phyloP scores from a whole-genome alignment of 2,888 invertebrate species.

The Amblyjoppa proteus region DNA sequence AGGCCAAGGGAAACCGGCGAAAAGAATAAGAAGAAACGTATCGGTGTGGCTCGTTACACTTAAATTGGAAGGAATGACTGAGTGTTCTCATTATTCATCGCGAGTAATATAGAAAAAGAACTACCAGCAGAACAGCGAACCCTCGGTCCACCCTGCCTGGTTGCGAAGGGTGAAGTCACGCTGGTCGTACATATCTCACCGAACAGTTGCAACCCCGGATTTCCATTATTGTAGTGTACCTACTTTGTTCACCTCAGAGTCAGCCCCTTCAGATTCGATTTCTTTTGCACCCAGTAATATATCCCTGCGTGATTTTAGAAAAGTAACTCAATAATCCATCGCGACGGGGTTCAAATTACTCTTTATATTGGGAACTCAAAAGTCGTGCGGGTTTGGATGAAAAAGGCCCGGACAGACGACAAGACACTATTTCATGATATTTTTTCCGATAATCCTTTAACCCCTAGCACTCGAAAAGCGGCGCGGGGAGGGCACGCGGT shows the following conservation, averaged over 20 bases:
- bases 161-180: slow-evolving; percentile 68
- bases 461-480: slow-evolving; percentile 80
- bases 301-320: not conserved
- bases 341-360: not conserved
- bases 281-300: not conserved
- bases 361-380: not conserved
- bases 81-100: slow-evolving; percentile 84
- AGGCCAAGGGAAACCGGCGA: slow-evolving; percentile 67
- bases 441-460: slow-evolving; percentile 73
- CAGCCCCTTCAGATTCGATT: slow-evolving; percentile 51
- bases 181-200: slow-evolving; percentile 53
- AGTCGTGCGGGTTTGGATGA: not conserved
- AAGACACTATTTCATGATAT: not conserved
- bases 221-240: slow-evolving; percentile 61
- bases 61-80: slow-evolving; percentile 85
- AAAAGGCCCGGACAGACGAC: not conserved
- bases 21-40: slow-evolving; percentile 85
- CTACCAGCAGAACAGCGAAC: slow-evolving; percentile 48
- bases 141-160: slow-evolving; percentile 45
- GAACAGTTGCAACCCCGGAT: slow-evolving; percentile 40
- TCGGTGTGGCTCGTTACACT: slow-evolving; percentile 85
- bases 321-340: slow-evolving; percentile 11
- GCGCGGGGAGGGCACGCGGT: slow-evolving; percentile 73
- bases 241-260: slow-evolving; percentile 61
- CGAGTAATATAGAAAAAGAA: slow-evolving; percentile 82